Conservation (phyloP, 2,113 vertebrate species). For the Castor canadensis region DNA sequence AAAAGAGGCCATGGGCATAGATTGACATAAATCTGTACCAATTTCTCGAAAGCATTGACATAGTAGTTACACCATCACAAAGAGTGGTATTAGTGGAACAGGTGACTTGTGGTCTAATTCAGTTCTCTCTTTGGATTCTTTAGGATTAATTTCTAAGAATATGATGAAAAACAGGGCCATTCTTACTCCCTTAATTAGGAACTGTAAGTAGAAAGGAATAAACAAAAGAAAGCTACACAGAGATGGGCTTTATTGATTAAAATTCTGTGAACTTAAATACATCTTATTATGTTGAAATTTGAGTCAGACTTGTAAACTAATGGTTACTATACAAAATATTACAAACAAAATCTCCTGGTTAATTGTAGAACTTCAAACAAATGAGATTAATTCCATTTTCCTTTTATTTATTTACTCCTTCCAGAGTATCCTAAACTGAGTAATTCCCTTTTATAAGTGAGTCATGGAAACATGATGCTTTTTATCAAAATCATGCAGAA, state of each 20-base stretch:
- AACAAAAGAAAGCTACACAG: not conserved
- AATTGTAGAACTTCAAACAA: not conserved
- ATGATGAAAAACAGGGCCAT: not conserved
- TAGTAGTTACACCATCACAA: not conserved
- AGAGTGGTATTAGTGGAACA: not conserved
- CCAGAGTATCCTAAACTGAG: constrained; percentile 8
- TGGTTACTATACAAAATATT: constrained; percentile 46
- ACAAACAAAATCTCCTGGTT: constrained; percentile 11
- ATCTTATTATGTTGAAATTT: not conserved
- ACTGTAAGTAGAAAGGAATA: not conserved
- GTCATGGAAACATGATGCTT: not conserved
- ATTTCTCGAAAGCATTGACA: not conserved
- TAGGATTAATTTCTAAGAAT: constrained; percentile 1
- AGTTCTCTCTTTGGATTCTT: constrained; percentile 33
- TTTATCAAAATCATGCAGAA: constrained; percentile 28
- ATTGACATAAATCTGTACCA: not conserved
- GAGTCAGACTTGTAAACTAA: constrained; percentile 20
- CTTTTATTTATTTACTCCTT: constrained; percentile 37
- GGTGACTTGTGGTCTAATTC: not conserved
- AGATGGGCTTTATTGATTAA: not conserved
- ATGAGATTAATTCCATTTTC: constrained; percentile 29
- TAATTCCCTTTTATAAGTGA: not conserved
- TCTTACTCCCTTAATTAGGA: constrained; percentile 1
- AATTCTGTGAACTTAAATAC: not conserved
- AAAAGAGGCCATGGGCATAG: not conserved